Evolutionary conservation across 2,888 invertebrate genomes (phyloP), one percentile per base, ranked within the genome.

Genomic region (Quadroppia sp.): DNA sequence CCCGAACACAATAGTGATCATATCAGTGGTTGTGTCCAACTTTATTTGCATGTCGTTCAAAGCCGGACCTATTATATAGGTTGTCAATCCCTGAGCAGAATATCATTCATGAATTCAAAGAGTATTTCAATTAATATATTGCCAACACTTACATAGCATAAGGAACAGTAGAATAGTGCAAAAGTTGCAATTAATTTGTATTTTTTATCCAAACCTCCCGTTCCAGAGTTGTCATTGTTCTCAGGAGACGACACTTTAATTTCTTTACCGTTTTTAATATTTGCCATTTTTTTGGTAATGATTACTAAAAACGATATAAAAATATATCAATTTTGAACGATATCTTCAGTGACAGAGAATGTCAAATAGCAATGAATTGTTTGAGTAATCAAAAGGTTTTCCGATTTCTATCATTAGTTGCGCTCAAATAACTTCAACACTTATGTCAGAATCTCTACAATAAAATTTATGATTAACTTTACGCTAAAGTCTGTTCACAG

Each of bases 41-140:
- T n/a, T 67, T 15, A 40, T 20, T 9, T 7, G 6, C 67, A 67
- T 67, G 23, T 67, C 67, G 23, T 67, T 40, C 6, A 67, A 40
- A 15, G 67, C 67, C 67, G 67, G 67, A 13, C 67, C 67, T 23
- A 67, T 67, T 36, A 67, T 67, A 67, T 67, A 67, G 20, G 4
- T 40, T 17, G 67, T 67, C 40, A 67, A 17, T 6, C 67, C 67
- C 67, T 67, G 4, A 9, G 36, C 36, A 36, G 9, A 7, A 36
- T 7, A 36, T 36, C n/a, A n/a, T n/a, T n/a, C n/a, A n/a, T n/a
- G n/a, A n/a, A n/a, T n/a, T n/a, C n/a, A 64, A 42, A 3, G 20
- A 32, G 23, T 23, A 67, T n/a, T 4, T 3, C 30, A 17, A 36
- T n/a, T 64, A 64, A 32, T 61, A 61, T 30, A 56, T 15, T 28